Evolutionary conservation across 2,888 invertebrate species (phyloP).

Genomic region (Spatulosminthurus flaviceps): DNA sequence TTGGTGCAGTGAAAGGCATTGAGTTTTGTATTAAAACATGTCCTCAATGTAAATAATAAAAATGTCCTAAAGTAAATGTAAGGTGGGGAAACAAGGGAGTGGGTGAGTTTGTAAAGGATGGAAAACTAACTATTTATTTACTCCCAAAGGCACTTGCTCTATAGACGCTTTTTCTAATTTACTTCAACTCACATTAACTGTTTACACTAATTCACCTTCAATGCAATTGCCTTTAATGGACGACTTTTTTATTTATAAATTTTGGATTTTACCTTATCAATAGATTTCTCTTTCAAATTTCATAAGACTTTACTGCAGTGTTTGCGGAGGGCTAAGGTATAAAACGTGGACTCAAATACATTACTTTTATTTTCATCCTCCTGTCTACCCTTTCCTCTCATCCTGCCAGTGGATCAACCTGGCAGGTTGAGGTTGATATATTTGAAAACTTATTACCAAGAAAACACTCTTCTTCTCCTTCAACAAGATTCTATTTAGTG

Average conservation of each 20-base stretch:
- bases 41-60: too few relatives aligned
- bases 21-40: too few relatives aligned
- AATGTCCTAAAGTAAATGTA: too few relatives aligned
- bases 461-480: slow-evolving; percentile 13
- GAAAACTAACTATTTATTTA: neutral
- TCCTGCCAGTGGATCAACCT: too few relatives aligned
- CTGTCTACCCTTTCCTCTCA: too few relatives aligned
- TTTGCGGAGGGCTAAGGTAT: neutral
- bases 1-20: too few relatives aligned
- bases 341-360: neutral
- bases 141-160: neutral
- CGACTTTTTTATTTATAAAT: neutral
- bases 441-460: slow-evolving; percentile 2
- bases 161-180: neutral
- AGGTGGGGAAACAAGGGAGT: too few relatives aligned
- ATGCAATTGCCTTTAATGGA: neutral
- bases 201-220: slow-evolving; percentile 7
- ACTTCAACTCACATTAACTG: neutral
- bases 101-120: too few relatives aligned
- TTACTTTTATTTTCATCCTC: neutral
- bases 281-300: too few relatives aligned
- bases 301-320: too few relatives aligned
- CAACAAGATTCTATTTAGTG: neutral
- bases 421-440: too few relatives aligned
- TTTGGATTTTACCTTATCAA: neutral